These are phyloP conservation scores for Antennarius maculatus DNA, from an alignment of 2,797 vertebrate species.

Conservation along the genomic window DNA sequence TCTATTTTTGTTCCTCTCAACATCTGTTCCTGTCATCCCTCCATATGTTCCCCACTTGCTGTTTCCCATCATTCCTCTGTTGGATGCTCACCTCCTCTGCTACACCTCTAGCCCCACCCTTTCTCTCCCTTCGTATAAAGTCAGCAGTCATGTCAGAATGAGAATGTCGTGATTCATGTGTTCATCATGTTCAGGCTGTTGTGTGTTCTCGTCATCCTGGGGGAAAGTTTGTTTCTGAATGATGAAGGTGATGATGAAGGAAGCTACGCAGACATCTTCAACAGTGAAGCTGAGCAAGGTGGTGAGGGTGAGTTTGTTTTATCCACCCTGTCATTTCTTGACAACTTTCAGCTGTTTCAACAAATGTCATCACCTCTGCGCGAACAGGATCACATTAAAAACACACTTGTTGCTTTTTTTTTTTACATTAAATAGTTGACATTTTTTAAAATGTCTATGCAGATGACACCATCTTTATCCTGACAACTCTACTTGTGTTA, in stretches of 20 bases:
- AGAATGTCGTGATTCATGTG: constrained; percentile 47
- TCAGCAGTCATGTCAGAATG: constrained; percentile 45
- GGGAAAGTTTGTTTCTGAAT: constrained; percentile 33
- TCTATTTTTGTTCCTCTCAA: no score
- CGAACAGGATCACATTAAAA: no score
- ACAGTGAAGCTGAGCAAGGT: constrained; percentile 57
- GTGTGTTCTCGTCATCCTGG: constrained; percentile 39
- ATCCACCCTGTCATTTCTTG: constrained; percentile 5
- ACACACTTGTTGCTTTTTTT: no score
- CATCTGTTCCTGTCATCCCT: no score
- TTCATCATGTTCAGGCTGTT: constrained; percentile 44
- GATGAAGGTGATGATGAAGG: constrained; percentile 41
- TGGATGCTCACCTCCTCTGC: constrained; percentile 3
- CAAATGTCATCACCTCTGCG: no score
- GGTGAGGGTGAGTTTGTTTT: constrained; percentile 58
- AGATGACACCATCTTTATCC: constrained; percentile 7
- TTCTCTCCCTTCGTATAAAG: constrained; percentile 60
- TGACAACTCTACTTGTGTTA: background rate
- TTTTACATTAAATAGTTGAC: no score
- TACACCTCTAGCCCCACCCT: constrained; percentile 40
- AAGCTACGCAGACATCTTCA: constrained; percentile 54
- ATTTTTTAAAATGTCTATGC: background rate
- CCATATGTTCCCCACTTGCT: no score
- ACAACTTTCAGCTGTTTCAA: no score
- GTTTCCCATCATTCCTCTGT: no score